Conservation (phyloP, 2,797 vertebrate species). For the Gallinago solitaria region DNA sequence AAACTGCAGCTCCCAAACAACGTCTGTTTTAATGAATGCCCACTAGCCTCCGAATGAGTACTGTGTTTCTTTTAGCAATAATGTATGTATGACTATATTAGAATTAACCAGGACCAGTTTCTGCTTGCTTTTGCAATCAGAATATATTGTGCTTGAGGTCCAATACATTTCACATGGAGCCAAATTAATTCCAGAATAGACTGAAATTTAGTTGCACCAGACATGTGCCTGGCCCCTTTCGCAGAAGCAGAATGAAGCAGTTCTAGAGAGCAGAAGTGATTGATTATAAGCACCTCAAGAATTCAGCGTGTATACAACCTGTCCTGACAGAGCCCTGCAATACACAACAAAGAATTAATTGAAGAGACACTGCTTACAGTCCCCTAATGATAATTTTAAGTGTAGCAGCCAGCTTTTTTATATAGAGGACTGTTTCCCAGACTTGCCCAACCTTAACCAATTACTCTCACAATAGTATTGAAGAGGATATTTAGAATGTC, state of each 20-base stretch:
- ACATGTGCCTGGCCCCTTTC: background rate
- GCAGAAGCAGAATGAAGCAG: background rate
- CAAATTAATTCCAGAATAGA: background rate
- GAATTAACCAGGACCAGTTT: background rate
- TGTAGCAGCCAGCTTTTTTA: background rate
- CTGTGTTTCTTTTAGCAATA: background rate
- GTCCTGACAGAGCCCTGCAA: background rate
- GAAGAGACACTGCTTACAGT: background rate
- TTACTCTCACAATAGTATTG: constrained; percentile 15
- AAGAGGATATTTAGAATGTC: background rate
- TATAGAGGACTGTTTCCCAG: background rate
- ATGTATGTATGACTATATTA: background rate
- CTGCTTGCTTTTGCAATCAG: background rate
- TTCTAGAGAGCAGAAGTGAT: background rate
- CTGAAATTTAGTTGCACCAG: background rate
- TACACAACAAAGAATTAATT: background rate
- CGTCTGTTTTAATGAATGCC: background rate
- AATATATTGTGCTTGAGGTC: background rate
- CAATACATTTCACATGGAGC: background rate
- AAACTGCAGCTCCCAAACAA: constrained; percentile 3
- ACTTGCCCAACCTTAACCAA: constrained; percentile 62
- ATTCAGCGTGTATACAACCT: background rate
- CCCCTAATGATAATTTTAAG: background rate
- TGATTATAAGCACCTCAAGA: background rate
- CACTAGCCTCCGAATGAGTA: background rate